phyloP scores from a whole-genome alignment of 2,113 vertebrate species.

The Anhinga rufa region DNA sequence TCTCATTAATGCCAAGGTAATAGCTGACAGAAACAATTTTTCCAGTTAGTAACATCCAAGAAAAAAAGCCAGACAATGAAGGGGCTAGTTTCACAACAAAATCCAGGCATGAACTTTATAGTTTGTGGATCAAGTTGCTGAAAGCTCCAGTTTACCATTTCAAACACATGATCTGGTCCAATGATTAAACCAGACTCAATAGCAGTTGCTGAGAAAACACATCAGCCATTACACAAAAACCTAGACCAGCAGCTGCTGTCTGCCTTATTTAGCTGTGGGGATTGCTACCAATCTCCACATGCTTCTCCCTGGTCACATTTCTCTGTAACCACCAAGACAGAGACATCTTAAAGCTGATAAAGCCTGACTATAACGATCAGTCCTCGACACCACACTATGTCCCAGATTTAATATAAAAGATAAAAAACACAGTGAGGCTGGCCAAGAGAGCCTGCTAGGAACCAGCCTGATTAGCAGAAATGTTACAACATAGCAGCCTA shows the following conservation, averaged over 20 bases:
- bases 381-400: background rate
- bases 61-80: background rate
- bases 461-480: background rate
- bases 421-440: background rate
- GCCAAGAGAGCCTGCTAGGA: background rate
- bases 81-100: slow-evolving; percentile 9
- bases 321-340: background rate
- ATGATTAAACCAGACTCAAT: background rate
- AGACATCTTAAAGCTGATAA: background rate
- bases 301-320: slow-evolving; percentile 1
- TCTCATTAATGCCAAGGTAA: background rate
- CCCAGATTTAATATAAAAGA: slow-evolving; percentile 12
- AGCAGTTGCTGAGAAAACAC: background rate
- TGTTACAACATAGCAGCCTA: background rate
- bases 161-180: background rate
- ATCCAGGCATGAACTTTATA: background rate
- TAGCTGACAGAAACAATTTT: background rate
- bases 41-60: background rate
- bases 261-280: background rate
- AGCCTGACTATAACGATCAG: background rate
- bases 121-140: background rate
- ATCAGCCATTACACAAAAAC: background rate
- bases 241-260: background rate
- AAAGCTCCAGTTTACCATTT: slow-evolving; percentile 27
- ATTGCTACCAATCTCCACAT: background rate